Percentiles rank a stretch among this genome's conserved stretches.
Evolutionary conservation across 92 coral and sea anemone genomes (phyloP).

Genomic region (Phymanthus crucifer): DNA sequence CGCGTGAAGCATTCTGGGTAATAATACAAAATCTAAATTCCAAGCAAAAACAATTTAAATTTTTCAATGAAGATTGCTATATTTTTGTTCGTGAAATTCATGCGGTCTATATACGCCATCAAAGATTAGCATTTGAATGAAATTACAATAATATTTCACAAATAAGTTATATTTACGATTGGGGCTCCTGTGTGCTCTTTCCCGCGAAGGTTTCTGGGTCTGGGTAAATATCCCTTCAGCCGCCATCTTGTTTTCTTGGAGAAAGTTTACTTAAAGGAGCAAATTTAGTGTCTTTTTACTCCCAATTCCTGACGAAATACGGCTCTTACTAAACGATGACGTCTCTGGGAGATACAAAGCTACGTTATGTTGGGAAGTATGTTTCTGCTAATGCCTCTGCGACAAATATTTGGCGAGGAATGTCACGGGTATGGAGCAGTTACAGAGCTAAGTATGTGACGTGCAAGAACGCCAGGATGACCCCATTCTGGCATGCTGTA

Average conservation of each 20-base stretch:
- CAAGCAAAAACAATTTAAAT: background rate
- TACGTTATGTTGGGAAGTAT: slow-evolving; percentile 72
- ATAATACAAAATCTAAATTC: background rate
- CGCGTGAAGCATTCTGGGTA: slow-evolving; percentile 57
- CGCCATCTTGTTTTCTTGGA: slow-evolving; percentile 38
- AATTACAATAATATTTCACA: background rate
- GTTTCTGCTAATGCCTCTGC: slow-evolving; percentile 51
- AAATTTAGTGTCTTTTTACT: slow-evolving; percentile 17
- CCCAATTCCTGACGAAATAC: background rate
- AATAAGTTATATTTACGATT: background rate
- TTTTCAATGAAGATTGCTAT: background rate
- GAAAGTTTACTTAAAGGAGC: background rate
- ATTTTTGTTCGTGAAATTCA: background rate
- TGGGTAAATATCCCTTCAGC: slow-evolving; percentile 22
- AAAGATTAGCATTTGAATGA: background rate
- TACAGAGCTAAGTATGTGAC: slow-evolving; percentile 84
- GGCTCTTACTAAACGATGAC: slow-evolving; percentile 47
- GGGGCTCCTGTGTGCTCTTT: background rate
- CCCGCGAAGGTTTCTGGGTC: slow-evolving; percentile 57
- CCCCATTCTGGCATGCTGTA: slow-evolving; percentile 82
- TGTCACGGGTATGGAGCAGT: slow-evolving; percentile 83
- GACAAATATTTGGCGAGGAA: slow-evolving; percentile 73
- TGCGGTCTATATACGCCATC: too few relatives aligned
- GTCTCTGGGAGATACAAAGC: slow-evolving; percentile 80
- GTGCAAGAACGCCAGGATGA: slow-evolving; percentile 81